Evolutionary conservation across 2,797 vertebrate species (phyloP), one percentile per base, ranked within the genome.

Genomic region (Gobionotothen gibberifrons): DNA sequence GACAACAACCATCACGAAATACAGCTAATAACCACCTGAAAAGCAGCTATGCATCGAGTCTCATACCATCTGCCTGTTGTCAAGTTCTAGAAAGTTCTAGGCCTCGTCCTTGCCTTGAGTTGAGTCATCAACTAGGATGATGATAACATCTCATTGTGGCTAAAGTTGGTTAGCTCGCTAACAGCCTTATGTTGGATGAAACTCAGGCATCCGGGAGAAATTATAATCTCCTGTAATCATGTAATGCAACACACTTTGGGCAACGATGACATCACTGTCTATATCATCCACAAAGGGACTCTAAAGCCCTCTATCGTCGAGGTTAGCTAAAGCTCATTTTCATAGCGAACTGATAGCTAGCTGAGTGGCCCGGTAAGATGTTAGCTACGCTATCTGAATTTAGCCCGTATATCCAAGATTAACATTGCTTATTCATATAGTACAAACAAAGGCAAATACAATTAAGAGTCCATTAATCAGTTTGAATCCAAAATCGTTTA

Each of bases 91-190:
- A 91, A 88, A 81, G 74, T 86, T 85, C 88, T 49, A 61, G 91
- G 85, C 79, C 89, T 81, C 3, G 49, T 66, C 84, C 68, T 83
- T 61, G 63, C 44, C 22, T 36, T 44, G 64, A 56, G 89, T 90
- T 78, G 92, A 92, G 89, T 93, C 92, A 93, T 91, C 91, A 69
- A 43, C 48, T 72, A 72, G 71, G 47, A 71, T 65, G 75, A 82
- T 71, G 88, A 87, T 83, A 89, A 86, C 83, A 87, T 84, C 70
- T 36, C 57, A 82, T 7, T 59, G 81, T 47, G 56, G 89, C 90
- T 92, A 85, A 85, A 88, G 74, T 80, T 79, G 19, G 81, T 85
- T 81, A 88, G 82, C 88, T 73, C 39, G 87, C 90, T 89, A 87
- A 79, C 69, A 55, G 69, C 85, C 81, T 78, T 86, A 85, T 83